phyloP scores from a whole-genome alignment of 2,888 invertebrate species.

The Caenorhabditis afra region DNA sequence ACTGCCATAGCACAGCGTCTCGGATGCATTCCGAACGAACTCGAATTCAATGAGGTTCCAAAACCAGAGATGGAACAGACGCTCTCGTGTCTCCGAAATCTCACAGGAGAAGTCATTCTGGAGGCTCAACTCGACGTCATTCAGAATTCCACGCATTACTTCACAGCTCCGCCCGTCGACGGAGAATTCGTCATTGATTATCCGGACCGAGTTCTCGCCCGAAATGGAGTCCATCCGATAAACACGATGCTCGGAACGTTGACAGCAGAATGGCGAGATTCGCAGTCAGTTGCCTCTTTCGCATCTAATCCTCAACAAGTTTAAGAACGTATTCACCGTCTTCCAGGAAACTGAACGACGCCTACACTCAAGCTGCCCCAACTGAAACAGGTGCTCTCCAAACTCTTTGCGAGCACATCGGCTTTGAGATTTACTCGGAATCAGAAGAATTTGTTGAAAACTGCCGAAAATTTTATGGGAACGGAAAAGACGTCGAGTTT shows the following conservation, averaged over 20 bases:
- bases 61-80: constrained; percentile 5
- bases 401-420: constrained; percentile 27
- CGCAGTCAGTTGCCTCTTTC: background rate
- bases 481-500: background rate
- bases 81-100: constrained; percentile 23
- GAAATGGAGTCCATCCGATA: constrained; percentile 3
- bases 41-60: background rate
- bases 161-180: constrained; percentile 33
- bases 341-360: background rate
- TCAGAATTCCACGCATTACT: constrained; percentile 16
- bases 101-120: constrained; percentile 8
- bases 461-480: background rate
- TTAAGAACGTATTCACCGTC: too few relatives aligned
- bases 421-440: background rate
- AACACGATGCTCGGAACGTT: constrained; percentile 50
- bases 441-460: background rate
- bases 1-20: constrained; percentile 9
- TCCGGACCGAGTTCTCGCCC: background rate
- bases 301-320: too few relatives aligned
- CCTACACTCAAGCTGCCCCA: too few relatives aligned
- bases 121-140: constrained; percentile 17
- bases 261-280: constrained; percentile 24
- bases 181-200: constrained; percentile 44
- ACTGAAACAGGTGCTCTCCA: background rate
- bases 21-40: constrained; percentile 20